Percentiles rank a stretch among this genome's conserved stretches.
Conservation (phyloP, 2,113 vertebrate species). For the Gymnorhina tibicen region DNA sequence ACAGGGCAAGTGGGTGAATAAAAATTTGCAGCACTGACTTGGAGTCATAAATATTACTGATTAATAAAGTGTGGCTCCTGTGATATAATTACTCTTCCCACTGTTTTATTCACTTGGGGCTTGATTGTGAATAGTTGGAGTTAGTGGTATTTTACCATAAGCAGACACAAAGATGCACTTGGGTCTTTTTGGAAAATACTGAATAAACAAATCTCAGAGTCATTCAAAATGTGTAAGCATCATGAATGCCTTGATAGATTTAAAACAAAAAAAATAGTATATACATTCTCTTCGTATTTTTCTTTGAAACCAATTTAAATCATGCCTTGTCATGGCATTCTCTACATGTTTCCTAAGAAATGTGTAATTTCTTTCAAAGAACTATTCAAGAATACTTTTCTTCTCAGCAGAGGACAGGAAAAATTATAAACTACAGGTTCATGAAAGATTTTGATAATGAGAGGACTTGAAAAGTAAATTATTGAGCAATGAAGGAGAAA, state of each 20-base stretch:
- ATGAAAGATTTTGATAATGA: not conserved
- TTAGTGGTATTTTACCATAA: not conserved
- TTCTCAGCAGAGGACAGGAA: not conserved
- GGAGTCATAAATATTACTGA: conserved; percentile 1
- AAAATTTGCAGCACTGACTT: conserved; percentile 10
- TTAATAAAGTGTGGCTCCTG: not conserved
- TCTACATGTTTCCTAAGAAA: not conserved
- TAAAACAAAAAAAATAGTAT: not conserved
- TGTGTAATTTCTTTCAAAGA: not conserved
- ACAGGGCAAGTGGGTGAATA: not conserved
- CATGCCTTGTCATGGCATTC: not conserved
- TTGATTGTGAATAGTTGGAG: not conserved
- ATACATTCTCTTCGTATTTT: not conserved
- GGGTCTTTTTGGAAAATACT: not conserved
- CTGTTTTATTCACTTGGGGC: not conserved
- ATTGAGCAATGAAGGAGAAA: not conserved
- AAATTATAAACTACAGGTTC: not conserved
- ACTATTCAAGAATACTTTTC: not conserved
- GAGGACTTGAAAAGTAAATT: not conserved
- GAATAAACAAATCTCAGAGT: not conserved
- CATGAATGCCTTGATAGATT: not conserved
- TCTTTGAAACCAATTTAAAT: not conserved
- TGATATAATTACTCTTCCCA: not conserved
- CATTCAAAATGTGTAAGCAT: not conserved
- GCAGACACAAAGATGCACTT: not conserved